Conservation (phyloP, 2,797 vertebrate genomes). For the Sphenodon punctatus region DNA sequence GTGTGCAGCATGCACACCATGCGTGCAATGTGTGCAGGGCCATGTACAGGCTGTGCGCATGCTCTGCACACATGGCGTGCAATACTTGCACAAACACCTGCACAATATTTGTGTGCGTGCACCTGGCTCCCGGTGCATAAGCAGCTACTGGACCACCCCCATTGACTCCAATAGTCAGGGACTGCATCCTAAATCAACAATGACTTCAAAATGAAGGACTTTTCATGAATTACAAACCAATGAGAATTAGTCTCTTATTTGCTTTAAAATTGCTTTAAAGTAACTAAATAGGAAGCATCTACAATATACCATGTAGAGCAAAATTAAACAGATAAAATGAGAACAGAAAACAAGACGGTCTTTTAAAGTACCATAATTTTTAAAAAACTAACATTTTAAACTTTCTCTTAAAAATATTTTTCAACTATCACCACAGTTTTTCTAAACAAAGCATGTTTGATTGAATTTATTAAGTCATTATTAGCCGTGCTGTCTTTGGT, state of each 20-base stretch:
- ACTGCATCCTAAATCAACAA: no score
- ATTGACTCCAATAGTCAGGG: no score
- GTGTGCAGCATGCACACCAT: no score
- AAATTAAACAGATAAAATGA: constrained; percentile 6
- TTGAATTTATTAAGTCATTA: neutral
- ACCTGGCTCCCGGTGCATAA: no score
- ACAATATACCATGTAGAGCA: neutral
- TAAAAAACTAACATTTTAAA: neutral
- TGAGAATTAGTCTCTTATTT: constrained; percentile 7
- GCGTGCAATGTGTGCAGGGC: no score
- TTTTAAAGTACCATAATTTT: neutral
- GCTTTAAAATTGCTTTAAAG: neutral
- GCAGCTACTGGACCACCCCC: no score
- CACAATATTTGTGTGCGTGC: no score
- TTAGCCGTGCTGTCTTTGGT: neutral
- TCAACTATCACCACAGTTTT: neutral
- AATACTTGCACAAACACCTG: no score
- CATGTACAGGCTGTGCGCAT: no score
- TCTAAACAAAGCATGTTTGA: constrained; percentile 2
- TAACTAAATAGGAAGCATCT: neutral
- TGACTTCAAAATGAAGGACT: neutral
- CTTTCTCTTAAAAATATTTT: constrained; percentile 14
- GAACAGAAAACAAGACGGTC: neutral
- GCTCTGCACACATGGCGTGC: no score
- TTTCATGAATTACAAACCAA: rapidly evolving